Evolutionary conservation across 2,888 invertebrate genomes (phyloP).

Genomic region (Luperina testacea): DNA sequence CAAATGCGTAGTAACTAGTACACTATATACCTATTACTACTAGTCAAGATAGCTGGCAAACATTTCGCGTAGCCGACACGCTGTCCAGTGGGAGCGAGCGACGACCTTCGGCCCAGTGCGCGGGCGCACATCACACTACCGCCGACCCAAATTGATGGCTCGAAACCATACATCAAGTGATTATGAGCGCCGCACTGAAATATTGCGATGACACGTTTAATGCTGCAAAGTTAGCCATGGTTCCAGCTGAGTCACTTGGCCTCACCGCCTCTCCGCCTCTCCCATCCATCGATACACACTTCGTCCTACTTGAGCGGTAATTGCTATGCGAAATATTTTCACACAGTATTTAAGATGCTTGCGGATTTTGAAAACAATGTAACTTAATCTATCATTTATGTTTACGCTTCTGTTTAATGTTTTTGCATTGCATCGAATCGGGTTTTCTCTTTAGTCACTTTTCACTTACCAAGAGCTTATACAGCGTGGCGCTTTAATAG

Average conservation of each 20-base stretch:
- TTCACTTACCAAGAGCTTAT: background rate
- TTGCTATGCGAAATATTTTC: conserved; percentile 25
- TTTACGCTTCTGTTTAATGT: background rate
- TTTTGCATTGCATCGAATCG: background rate
- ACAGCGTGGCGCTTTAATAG: background rate
- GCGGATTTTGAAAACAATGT: conserved; percentile 4
- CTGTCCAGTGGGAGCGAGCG: conserved; percentile 76
- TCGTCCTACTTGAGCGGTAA: conserved; percentile 9
- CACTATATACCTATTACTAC: background rate
- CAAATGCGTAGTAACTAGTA: background rate
- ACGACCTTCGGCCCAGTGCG: conserved; percentile 76
- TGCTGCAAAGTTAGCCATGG: conserved; percentile 41
- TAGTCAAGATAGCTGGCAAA: conserved; percentile 48
- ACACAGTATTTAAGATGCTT: background rate
- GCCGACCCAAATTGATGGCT: conserved; percentile 75
- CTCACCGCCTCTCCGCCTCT: background rate
- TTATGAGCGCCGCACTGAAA: conserved; percentile 65
- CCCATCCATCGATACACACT: conserved; percentile 28
- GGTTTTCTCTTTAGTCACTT: background rate
- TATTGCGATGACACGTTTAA: conserved; percentile 61
- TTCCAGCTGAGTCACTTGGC: conserved; percentile 36
- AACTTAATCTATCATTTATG: conserved; percentile 6
- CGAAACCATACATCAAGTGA: conserved; percentile 67
- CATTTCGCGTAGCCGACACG: conserved; percentile 77
- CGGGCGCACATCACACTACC: conserved; percentile 63